A percentile compares a stretch with the other conserved stretches of the same genome.
Evolutionary conservation across 2,888 invertebrate genomes (phyloP).

Genomic region (Eilema griseolum): DNA sequence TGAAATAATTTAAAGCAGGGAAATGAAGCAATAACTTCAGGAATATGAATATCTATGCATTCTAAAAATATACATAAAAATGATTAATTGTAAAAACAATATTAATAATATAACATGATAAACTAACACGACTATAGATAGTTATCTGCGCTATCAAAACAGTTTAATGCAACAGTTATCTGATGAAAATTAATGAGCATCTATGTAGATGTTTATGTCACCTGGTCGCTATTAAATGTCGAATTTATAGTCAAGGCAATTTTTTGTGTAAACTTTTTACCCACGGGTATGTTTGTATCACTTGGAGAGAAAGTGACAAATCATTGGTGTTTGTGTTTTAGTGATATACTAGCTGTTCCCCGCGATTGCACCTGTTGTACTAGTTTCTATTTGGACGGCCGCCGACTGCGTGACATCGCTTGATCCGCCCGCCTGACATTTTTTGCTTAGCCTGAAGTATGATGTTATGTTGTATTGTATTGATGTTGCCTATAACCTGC

Average conservation of each 20-base stretch:
- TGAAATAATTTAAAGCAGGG: conserved; percentile 1
- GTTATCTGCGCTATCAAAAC: conserved; percentile 50
- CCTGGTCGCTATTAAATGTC: conserved; percentile 52
- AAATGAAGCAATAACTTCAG: conserved; percentile 22
- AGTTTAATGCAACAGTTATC: conserved; percentile 50
- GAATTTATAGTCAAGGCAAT: conserved; percentile 48
- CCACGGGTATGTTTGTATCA: conserved; percentile 3
- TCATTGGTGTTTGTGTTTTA: conserved; percentile 12
- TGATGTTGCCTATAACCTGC: too few species aligned
- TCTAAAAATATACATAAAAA: conserved; percentile 25
- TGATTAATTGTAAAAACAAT: conserved; percentile 28
- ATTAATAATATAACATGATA: conserved; percentile 35
- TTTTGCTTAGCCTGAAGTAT: not conserved
- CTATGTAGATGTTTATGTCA: conserved; percentile 50
- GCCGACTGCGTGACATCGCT: not conserved
- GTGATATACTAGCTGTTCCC: not conserved
- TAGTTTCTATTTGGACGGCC: not conserved
- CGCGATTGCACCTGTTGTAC: not conserved
- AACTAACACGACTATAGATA: conserved; percentile 36
- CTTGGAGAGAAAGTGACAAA: conserved; percentile 33
- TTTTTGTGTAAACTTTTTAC: conserved; percentile 24
- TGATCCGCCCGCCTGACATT: not conserved
- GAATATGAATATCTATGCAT: conserved; percentile 21
- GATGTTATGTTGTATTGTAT: too few species aligned
- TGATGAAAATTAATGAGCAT: conserved; percentile 53